phyloP scores from a whole-genome alignment of 2,797 vertebrate genomes.

The Artibeus jamaicensis region DNA sequence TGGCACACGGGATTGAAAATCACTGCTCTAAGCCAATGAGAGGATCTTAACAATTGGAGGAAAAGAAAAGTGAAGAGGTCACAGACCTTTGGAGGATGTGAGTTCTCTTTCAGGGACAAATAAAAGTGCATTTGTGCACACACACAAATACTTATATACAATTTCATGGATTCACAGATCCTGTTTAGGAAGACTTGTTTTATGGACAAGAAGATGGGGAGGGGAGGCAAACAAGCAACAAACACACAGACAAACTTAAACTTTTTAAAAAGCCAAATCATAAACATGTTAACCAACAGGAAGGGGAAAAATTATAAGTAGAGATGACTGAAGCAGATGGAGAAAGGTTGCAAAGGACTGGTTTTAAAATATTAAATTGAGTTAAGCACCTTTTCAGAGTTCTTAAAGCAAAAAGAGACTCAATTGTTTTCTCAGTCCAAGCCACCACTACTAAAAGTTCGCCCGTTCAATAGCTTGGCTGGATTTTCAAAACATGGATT shows the following conservation, averaged over 20 bases:
- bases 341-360: not conserved
- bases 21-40: not conserved
- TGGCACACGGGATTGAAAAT: too few relatives aligned
- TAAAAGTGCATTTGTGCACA: not conserved
- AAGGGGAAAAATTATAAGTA: not conserved
- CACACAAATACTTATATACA: not conserved
- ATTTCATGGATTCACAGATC: not conserved
- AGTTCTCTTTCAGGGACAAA: not conserved
- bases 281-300: not conserved
- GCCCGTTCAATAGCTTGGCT: not conserved
- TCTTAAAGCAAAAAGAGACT: not conserved
- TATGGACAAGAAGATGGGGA: not conserved
- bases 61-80: not conserved
- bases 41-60: not conserved
- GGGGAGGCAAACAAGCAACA: not conserved
- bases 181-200: not conserved
- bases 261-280: not conserved
- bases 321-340: not conserved
- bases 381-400: not conserved
- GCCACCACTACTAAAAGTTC: not conserved
- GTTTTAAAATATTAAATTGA: not conserved
- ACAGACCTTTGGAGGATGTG: not conserved
- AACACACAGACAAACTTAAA: not conserved
- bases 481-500: not conserved
- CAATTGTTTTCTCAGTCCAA: not conserved